These are phyloP conservation scores for Sitobion miscanthi DNA, from an alignment of 1,140 invertebrate species.

Conservation along the genomic window DNA sequence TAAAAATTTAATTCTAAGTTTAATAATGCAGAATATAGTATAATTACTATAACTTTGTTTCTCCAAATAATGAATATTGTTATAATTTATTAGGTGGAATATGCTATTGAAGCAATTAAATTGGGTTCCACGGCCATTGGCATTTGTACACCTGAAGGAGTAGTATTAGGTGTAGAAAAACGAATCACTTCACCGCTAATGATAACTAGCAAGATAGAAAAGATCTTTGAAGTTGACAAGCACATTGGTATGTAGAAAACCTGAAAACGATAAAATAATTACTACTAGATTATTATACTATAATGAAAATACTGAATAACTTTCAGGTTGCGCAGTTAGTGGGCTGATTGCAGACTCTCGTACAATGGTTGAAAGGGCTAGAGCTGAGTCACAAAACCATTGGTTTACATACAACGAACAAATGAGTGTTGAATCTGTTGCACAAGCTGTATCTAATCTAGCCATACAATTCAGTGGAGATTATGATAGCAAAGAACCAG, in stretches of 20 bases:
- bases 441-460: conserved; percentile 96
- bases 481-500: conserved; percentile 92
- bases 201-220: conserved; percentile 95
- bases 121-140: conserved; percentile 98
- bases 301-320: conserved; percentile 57
- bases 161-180: conserved; percentile 97
- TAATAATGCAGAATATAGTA: background rate
- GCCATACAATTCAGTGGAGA: conserved; percentile 96
- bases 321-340: conserved; percentile 88
- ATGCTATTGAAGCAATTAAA: conserved; percentile 99
- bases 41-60: background rate
- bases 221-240: conserved; percentile 94
- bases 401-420: conserved; percentile 97
- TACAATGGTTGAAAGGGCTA: conserved; percentile 91
- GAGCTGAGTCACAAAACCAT: conserved; percentile 96
- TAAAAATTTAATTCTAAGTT: conserved; percentile 58
- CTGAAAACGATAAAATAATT: background rate
- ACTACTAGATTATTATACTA: background rate
- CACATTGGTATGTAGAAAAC: conserved; percentile 78
- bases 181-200: conserved; percentile 95
- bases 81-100: conserved; percentile 78
- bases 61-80: conserved; percentile 3
- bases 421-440: conserved; percentile 96
- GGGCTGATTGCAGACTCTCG: conserved; percentile 98
- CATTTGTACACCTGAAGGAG: conserved; percentile 92